phyloP scores from a whole-genome alignment of 1,140 invertebrate genomes.

The Ladona fulva region DNA sequence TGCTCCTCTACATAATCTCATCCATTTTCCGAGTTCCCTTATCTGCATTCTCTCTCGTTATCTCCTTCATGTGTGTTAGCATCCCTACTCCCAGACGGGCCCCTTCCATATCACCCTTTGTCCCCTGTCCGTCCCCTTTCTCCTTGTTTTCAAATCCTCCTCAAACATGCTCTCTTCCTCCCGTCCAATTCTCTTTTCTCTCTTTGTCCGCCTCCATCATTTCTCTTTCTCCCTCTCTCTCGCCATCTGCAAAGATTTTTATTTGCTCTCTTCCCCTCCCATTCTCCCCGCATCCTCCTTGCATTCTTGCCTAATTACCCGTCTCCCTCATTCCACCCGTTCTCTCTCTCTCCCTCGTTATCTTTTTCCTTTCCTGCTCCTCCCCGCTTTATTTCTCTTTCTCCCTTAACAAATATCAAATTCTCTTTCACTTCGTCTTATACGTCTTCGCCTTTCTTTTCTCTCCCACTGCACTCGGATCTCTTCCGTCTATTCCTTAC shows the following conservation, averaged over 20 bases:
- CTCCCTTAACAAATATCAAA: neutral
- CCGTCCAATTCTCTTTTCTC: slow-evolving; percentile 24
- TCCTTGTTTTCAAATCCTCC: slow-evolving; percentile 29
- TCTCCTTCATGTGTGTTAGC: too few relatives aligned
- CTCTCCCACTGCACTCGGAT: neutral
- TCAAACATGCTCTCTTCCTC: slow-evolving; percentile 28
- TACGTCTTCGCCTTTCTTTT: neutral
- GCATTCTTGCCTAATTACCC: slow-evolving; percentile 16
- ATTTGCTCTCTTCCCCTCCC: neutral
- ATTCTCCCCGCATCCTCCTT: slow-evolving; percentile 19
- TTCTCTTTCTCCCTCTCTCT: slow-evolving; percentile 24
- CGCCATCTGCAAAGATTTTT: neutral
- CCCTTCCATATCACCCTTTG: neutral
- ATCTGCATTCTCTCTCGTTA: too few relatives aligned
- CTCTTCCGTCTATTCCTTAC: neutral
- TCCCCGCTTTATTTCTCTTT: slow-evolving; percentile 23
- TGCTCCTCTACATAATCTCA: neutral
- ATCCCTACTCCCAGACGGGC: too few relatives aligned
- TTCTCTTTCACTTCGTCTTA: neutral
- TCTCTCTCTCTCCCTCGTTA: slow-evolving; percentile 11
- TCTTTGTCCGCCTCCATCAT: neutral
- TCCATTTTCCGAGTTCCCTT: too few relatives aligned
- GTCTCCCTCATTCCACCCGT: slow-evolving; percentile 18
- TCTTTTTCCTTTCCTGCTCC: neutral
- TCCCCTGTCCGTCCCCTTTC: slow-evolving; percentile 23